Evolutionary conservation across 2,113 vertebrate species (phyloP).

Genomic region (Paracanthobrama guichenoti): DNA sequence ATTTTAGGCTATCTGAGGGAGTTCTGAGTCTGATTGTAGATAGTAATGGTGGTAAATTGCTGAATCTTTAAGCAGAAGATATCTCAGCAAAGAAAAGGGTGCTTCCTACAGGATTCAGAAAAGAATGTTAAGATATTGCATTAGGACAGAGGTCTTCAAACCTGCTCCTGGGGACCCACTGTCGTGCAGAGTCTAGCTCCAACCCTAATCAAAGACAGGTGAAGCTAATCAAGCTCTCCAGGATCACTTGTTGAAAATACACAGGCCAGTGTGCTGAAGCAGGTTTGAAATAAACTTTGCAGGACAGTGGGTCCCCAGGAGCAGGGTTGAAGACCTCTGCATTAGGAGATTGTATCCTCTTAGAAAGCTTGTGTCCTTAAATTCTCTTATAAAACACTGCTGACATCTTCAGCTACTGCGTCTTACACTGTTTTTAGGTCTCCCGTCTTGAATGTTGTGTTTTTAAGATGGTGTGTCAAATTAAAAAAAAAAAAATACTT

Average conservation of each 20-base stretch:
- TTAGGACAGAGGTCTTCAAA: no score
- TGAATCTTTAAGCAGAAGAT: background rate
- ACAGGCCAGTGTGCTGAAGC: no score
- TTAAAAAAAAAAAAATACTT: background rate
- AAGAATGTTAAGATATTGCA: background rate
- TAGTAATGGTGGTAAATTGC: constrained; percentile 16
- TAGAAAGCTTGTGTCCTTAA: background rate
- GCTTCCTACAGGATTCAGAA: background rate
- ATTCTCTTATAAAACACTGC: background rate
- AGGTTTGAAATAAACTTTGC: no score
- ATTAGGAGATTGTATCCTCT: background rate
- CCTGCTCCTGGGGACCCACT: no score
- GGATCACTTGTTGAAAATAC: no score
- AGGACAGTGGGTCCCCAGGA: no score
- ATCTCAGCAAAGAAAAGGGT: background rate
- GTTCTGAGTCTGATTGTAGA: background rate
- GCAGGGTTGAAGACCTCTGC: no score
- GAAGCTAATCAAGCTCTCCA: no score
- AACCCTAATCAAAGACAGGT: no score
- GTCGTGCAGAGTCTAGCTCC: no score
- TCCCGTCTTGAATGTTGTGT: background rate
- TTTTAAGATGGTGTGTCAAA: background rate
- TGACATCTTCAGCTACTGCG: background rate
- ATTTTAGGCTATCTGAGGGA: background rate
- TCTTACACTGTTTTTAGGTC: background rate